Conservation (phyloP, 2,113 vertebrate species). For the Budorcas taxicolor region DNA sequence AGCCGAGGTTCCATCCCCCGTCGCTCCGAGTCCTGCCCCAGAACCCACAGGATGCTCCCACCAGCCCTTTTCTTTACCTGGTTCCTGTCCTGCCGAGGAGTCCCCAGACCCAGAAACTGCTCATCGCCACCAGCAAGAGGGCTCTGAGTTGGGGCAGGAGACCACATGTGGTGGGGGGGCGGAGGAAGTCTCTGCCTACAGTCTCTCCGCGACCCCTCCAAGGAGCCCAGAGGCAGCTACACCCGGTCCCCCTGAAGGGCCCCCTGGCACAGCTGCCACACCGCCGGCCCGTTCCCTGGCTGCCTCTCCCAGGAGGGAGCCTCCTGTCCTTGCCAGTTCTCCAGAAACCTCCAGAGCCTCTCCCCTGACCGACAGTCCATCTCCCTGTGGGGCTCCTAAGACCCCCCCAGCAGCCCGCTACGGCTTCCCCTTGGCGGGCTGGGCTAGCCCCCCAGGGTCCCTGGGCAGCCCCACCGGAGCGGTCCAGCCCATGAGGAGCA, state of each 20-base stretch:
- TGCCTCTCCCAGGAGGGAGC: background rate
- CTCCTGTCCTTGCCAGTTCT: background rate
- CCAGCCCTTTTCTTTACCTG: background rate
- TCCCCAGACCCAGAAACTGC: background rate
- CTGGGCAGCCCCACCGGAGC: accelerated
- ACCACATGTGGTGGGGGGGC: background rate
- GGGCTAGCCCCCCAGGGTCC: background rate
- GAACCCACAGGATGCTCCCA: background rate
- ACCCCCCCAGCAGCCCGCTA: background rate
- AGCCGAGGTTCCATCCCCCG: background rate
- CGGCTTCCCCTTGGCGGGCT: background rate
- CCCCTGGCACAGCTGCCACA: background rate
- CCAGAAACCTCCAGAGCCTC: accelerated
- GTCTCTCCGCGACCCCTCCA: background rate
- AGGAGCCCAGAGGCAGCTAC: background rate
- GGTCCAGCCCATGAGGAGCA: background rate
- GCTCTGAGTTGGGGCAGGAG: background rate
- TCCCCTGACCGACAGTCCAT: background rate
- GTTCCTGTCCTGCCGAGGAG: background rate
- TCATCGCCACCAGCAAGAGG: background rate
- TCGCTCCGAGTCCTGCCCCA: background rate
- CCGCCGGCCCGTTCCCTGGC: background rate
- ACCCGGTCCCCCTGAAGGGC: background rate
- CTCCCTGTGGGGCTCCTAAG: background rate
- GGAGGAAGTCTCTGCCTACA: background rate